Base-by-base conservation (phyloP, 2,888 invertebrate species). In the Nomada goodeniana region DNA sequence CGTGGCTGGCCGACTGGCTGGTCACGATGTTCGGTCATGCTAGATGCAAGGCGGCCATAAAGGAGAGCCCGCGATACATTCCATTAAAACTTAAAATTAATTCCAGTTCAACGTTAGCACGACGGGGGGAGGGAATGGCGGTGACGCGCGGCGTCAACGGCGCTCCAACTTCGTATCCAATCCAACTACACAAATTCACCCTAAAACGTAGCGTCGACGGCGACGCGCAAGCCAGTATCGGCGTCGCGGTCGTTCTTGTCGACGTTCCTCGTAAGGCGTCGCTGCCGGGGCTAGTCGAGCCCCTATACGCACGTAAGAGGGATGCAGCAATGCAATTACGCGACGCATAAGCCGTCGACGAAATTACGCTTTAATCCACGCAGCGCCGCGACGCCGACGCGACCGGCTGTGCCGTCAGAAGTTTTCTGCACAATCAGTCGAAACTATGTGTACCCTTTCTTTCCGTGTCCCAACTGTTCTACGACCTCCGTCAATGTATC, bases 301-400 rank as follows among this genome's bases (percentile, higher is more conserved):
- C 83, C 81, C 88, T 88, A 77, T 83, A 83, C 79, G 77, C 76
- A 84, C 82, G 76, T 86, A 85, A 87, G 88, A 86, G 90, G 89
- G 89, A 89, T 90, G 90, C 90, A 92, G 91, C 92, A 91, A 92
- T 90, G 91, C 91, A 92, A 92, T 92, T 92, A 92, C 90, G 89
- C 88, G 89, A 90, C 90, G 91, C 92, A 90, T 91, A 92, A 92
- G 92, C 91, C 91, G 89, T 82, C 89, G 90, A 89, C 90, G 86
- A 91, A 91, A 92, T 92, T 92, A 91, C 90, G 89, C 89, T 91
- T 91, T 92, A 91, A 92, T 92, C 91, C 90, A 83, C 90, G 84
- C 74, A 80, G 71, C 74, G 69, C 29, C 29, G 29, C 7, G 29
- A 29, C 74, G 80, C 71, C 67, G 79, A 68, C 29, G 76, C 71